These are phyloP conservation scores for Macrosteles quadrilineatus DNA, from an alignment of 1,140 invertebrate species.

Conservation along the genomic window DNA sequence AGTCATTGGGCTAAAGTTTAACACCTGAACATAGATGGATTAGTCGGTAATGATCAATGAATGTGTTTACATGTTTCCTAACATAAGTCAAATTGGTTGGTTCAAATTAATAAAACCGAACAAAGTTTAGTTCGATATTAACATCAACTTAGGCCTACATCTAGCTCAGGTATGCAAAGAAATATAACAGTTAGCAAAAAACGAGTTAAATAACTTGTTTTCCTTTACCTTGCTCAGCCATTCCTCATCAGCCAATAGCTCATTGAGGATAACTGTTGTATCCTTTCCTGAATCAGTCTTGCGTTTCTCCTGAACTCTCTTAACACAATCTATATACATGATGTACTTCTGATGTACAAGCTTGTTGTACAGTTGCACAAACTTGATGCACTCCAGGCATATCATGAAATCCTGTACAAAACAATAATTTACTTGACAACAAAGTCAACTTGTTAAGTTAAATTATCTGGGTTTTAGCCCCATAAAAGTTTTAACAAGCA, in stretches of 20 bases:
- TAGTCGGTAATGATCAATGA: too few species aligned
- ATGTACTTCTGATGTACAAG: slow-evolving; percentile 86
- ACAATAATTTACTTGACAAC: too few species aligned
- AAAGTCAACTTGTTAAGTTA: too few species aligned
- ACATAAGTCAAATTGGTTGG: background rate
- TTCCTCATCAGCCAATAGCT: slow-evolving; percentile 77
- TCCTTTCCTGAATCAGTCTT: slow-evolving; percentile 72
- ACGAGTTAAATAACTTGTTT: background rate
- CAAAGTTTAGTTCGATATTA: background rate
- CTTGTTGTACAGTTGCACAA: slow-evolving; percentile 75
- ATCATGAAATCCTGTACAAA: slow-evolving; percentile 72
- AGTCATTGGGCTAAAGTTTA: too few species aligned
- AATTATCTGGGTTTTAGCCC: too few species aligned
- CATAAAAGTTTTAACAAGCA: too few species aligned
- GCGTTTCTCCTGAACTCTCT: slow-evolving; percentile 75
- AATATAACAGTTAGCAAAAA: background rate
- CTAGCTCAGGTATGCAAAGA: background rate
- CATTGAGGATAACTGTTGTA: slow-evolving; percentile 82
- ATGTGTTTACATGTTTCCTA: background rate
- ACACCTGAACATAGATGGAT: too few species aligned
- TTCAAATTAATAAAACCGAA: too few species aligned
- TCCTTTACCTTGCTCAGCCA: slow-evolving; percentile 80
- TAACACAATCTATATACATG: slow-evolving; percentile 80
- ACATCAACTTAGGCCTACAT: background rate
- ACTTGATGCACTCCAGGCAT: slow-evolving; percentile 73